Evolutionary conservation across 2,797 vertebrate genomes (phyloP).

Genomic region (Gymnoscopelus braueri): DNA sequence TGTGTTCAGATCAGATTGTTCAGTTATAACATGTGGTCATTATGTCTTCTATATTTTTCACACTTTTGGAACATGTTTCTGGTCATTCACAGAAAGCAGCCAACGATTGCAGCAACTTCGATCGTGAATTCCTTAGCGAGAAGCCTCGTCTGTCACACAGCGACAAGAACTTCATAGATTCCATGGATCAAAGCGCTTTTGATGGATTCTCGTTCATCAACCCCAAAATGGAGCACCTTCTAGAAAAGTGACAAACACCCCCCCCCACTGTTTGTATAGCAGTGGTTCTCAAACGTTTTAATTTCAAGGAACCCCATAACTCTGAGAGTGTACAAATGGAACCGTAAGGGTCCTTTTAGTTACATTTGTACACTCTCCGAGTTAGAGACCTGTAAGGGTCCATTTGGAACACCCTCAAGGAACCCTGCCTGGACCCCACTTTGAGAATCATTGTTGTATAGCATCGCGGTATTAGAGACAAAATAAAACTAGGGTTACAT

Average conservation of each 20-base stretch:
- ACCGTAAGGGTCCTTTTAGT: too few species aligned
- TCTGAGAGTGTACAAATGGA: too few species aligned
- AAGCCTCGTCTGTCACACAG: conserved; percentile 93
- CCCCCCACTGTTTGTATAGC: background rate
- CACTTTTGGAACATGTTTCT: conserved; percentile 33
- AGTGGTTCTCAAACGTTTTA: background rate
- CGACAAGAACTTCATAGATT: conserved; percentile 97
- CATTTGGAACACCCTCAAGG: background rate
- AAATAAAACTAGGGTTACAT: conserved; percentile 22
- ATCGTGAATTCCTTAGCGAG: conserved; percentile 96
- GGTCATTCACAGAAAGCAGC: conserved; percentile 86
- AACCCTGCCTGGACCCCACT: too few species aligned
- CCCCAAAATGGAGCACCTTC: conserved; percentile 88
- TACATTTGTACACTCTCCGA: too few species aligned
- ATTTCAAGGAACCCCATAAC: too few species aligned
- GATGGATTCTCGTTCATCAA: conserved; percentile 96
- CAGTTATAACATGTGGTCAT: background rate
- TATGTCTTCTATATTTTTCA: background rate
- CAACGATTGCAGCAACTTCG: conserved; percentile 96
- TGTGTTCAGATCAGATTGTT: background rate
- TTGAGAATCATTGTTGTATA: too few species aligned
- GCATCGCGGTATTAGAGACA: background rate
- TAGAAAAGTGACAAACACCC: conserved; percentile 81
- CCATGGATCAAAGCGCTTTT: conserved; percentile 96
- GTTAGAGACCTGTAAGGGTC: too few species aligned